phyloP scores from a whole-genome alignment of 2,113 vertebrate species.

The Aegithalos caudatus region DNA sequence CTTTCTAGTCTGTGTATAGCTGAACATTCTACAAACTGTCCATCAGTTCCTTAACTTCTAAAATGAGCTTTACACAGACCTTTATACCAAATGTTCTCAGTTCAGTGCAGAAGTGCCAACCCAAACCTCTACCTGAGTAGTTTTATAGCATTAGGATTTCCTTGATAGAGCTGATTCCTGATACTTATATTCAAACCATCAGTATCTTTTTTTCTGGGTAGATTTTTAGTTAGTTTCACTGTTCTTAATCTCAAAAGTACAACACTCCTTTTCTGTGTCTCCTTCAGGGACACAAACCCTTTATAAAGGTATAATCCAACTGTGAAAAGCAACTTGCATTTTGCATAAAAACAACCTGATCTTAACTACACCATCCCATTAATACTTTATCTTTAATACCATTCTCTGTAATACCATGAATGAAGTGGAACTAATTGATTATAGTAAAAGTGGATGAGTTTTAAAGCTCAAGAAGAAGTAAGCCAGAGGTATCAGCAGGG shows the following conservation, averaged over 20 bases:
- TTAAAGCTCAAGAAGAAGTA: not conserved
- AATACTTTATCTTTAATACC: not conserved
- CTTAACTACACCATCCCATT: not conserved
- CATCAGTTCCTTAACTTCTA: not conserved
- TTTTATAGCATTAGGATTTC: not conserved
- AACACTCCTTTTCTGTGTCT: not conserved
- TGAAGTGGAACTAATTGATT: conserved; percentile 10
- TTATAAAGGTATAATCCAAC: not conserved
- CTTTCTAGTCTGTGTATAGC: not conserved
- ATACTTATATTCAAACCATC: not conserved
- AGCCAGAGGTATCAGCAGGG: not conserved
- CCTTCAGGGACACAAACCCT: not conserved
- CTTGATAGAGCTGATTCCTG: not conserved
- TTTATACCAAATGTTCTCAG: not conserved
- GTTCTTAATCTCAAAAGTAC: not conserved
- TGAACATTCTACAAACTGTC: not conserved
- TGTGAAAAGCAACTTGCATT: not conserved
- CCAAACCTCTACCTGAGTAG: not conserved
- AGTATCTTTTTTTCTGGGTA: not conserved
- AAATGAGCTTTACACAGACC: not conserved
- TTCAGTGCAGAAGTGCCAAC: not conserved
- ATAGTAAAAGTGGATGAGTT: not conserved
- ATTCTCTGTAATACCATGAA: not conserved
- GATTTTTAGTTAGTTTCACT: not conserved
- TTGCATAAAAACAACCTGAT: not conserved